Evolutionary conservation across 1,140 invertebrate species (phyloP).

Genomic region (Drosophila oshimai): DNA sequence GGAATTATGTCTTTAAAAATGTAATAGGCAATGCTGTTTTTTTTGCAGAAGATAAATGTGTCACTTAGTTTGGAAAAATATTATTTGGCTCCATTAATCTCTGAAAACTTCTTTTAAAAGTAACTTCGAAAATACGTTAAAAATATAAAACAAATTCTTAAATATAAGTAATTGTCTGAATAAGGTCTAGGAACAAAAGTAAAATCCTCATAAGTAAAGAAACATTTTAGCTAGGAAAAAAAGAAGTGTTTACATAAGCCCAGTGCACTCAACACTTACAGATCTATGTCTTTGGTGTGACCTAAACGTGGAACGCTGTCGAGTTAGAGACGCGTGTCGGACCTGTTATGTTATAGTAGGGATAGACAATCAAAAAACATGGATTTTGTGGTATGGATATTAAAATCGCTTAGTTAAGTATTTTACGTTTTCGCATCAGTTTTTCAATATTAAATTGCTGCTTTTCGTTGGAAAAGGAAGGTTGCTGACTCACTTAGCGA

Average conservation of each 20-base stretch:
- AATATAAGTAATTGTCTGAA: slow-evolving; percentile 2
- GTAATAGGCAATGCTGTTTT: too few species aligned
- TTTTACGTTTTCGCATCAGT: background rate
- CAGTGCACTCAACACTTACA: slow-evolving; percentile 85
- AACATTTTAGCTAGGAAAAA: slow-evolving; percentile 46
- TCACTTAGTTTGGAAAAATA: too few species aligned
- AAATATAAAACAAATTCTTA: background rate
- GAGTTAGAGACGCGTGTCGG: slow-evolving; percentile 89
- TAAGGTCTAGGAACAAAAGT: slow-evolving; percentile 16
- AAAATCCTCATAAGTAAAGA: slow-evolving; percentile 33
- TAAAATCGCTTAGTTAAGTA: slow-evolving; percentile 20
- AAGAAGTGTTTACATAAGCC: slow-evolving; percentile 66
- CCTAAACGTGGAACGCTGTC: slow-evolving; percentile 87
- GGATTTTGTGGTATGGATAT: slow-evolving; percentile 43
- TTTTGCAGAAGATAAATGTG: too few species aligned
- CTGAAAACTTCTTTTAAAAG: background rate
- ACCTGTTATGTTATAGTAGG: slow-evolving; percentile 84
- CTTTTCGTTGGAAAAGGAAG: background rate
- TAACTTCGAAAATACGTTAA: slow-evolving; percentile 3
- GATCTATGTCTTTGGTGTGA: slow-evolving; percentile 89
- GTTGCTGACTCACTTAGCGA: background rate
- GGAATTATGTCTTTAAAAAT: too few species aligned
- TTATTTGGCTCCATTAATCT: background rate
- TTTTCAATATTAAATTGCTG: background rate
- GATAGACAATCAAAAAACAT: slow-evolving; percentile 72